Evolutionary conservation across 2,888 invertebrate species (phyloP), one percentile per base, ranked within the genome.

Genomic region (Pristionchus arcanus): DNA sequence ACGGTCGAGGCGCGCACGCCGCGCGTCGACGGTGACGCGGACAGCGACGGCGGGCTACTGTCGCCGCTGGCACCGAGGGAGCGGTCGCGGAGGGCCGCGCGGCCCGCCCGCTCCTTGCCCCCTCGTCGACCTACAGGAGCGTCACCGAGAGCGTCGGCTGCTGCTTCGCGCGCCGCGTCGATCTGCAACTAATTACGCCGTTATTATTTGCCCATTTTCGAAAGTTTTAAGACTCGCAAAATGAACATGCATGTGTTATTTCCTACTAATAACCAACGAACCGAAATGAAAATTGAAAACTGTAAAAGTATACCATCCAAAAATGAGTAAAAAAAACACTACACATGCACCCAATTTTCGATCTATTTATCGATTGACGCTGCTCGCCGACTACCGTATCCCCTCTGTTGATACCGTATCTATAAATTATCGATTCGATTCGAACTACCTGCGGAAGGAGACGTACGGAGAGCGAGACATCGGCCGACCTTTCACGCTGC

Each of bases 381-480:
- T 19, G 19, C 19, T 19, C 55, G 59, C 25, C 21, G 59, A 25
- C 59, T 63, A 63, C 59, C 59, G 25, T 63, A 63, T 63, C 21
- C 55, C n/a, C 55, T 55, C 19, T 42, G 42, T 2, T 55, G 19
- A 4, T 49, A 81, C 49, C 37, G 49, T 81, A 81, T 19, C 19
- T 53, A 0, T 81, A 1, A 28, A 42, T 53, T 49, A 49, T 81
- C 49, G 81, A 53, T 81, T 28, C 1, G 4, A n/a, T 34, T 42
- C 25, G 77, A 71, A 42, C 81, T 85, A 87, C 87, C 90, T 91
- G 83, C 92, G 92, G 89, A 92, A 92, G 4, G 92, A 92, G 59
- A 92, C 92, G 84, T 92, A 92, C 42, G 92, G 92, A 21, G 91
- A 91, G 16, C 92, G 90, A 4, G 91, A 91, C 11, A 91, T 91